phyloP scores from a whole-genome alignment of 2,888 invertebrate genomes.

The Steinernema scapterisci region DNA sequence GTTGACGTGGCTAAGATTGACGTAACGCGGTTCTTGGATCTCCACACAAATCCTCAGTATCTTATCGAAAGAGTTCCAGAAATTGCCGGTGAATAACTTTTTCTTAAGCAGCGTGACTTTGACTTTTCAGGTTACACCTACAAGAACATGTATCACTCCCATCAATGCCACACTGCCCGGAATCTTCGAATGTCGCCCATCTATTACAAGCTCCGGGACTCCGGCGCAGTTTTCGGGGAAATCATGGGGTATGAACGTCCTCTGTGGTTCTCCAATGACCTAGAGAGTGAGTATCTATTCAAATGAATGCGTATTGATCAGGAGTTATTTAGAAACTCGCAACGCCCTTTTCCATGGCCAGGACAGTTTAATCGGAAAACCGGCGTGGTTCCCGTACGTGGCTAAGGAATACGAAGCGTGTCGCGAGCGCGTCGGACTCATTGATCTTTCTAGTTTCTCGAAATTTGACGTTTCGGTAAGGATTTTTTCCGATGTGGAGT shows the following conservation, averaged over 20 bases:
- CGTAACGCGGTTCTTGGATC: slow-evolving; percentile 84
- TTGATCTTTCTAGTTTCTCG: slow-evolving; percentile 95
- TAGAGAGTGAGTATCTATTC: not conserved
- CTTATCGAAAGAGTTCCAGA: slow-evolving; percentile 87
- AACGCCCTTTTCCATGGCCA: slow-evolving; percentile 32
- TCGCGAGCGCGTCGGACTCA: slow-evolving; percentile 85
- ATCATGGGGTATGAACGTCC: slow-evolving; percentile 97
- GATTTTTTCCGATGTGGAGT: not conserved
- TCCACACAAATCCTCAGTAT: slow-evolving; percentile 93
- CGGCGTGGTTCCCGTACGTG: slow-evolving; percentile 88
- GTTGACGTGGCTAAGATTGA: slow-evolving; percentile 85
- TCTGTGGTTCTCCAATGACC: slow-evolving; percentile 76
- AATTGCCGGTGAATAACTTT: slow-evolving; percentile 78
- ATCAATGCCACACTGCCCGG: slow-evolving; percentile 77
- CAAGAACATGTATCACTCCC: slow-evolving; percentile 76
- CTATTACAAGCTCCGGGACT: slow-evolving; percentile 84
- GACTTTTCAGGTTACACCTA: slow-evolving; percentile 56
- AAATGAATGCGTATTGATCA: no score
- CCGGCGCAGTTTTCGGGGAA: slow-evolving; percentile 92
- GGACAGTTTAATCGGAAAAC: slow-evolving; percentile 76
- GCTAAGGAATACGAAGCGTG: slow-evolving; percentile 89
- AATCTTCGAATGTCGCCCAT: slow-evolving; percentile 92
- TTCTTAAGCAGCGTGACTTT: not conserved
- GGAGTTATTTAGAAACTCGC: slow-evolving; percentile 31
- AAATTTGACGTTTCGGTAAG: slow-evolving; percentile 89